Conservation (phyloP, 2,797 vertebrate genomes). For the Karalla daura region DNA sequence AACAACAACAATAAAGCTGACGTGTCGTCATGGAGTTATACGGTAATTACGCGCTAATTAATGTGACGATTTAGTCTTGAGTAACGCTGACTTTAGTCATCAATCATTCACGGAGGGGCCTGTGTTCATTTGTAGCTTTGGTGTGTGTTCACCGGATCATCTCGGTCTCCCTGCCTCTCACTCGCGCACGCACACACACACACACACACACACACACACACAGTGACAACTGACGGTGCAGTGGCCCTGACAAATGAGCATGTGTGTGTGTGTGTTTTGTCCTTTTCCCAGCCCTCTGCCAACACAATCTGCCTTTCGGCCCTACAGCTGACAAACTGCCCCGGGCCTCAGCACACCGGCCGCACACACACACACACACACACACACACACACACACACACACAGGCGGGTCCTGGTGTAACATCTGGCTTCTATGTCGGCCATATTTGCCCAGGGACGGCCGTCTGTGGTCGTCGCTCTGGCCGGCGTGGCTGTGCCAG, state of each 20-base stretch:
- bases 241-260: conserved; percentile 38
- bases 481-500: conserved; percentile 42
- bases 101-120: conserved; percentile 22
- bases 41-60: too few relatives aligned
- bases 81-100: conserved; percentile 18
- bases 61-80: too few relatives aligned
- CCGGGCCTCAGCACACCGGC: conserved; percentile 38
- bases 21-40: too few relatives aligned
- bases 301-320: conserved; percentile 73
- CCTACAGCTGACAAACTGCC: conserved; percentile 73
- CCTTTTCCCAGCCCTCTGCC: conserved; percentile 58
- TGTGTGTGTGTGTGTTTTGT: conserved; percentile 27
- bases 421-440: conserved; percentile 75
- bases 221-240: conserved; percentile 21
- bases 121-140: conserved; percentile 1
- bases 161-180: not conserved
- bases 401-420: conserved; percentile 49
- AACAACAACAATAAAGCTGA: too few relatives aligned
- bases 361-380: conserved; percentile 40
- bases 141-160: conserved; percentile 13
- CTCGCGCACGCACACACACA: too few relatives aligned
- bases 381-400: conserved; percentile 38
- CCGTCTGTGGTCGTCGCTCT: conserved; percentile 61
- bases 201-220: conserved; percentile 13
- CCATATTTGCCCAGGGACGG: conserved; percentile 63